Conservation (phyloP, 2,797 vertebrate genomes). For the Meriones psammophilus region DNA sequence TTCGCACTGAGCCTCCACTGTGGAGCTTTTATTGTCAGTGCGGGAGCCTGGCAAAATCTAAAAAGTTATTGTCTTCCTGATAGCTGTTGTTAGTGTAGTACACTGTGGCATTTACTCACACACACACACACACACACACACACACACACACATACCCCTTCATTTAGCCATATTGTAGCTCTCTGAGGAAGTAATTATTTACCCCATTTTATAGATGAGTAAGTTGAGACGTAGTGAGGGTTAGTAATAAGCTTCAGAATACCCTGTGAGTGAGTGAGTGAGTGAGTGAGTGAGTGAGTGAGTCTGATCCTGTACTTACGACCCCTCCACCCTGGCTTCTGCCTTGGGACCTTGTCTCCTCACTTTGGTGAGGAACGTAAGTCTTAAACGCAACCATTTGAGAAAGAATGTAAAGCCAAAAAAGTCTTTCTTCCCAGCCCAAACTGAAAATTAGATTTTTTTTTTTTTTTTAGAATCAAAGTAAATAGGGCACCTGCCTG, state of each 20-base stretch:
- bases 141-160: neutral
- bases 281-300: neutral
- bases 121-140: neutral
- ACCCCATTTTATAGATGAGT: neutral
- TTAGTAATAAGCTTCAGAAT: neutral
- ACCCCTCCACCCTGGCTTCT: neutral
- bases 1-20: neutral
- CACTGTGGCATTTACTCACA: neutral
- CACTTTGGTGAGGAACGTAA: neutral
- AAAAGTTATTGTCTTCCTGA: neutral
- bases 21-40: neutral
- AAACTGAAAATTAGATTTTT: conserved; percentile 32
- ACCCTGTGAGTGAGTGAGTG: neutral
- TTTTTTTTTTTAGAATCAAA: neutral
- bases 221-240: neutral
- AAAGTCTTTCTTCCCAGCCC: neutral
- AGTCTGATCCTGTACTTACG: neutral
- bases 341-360: neutral
- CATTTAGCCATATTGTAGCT: neutral
- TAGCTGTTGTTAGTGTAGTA: neutral
- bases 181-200: neutral
- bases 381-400: conserved; percentile 25
- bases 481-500: neutral
- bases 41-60: neutral
- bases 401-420: neutral